These are phyloP conservation scores for Dicranocentrus wangi DNA, from an alignment of 2,888 invertebrate genomes.

Conservation along the genomic window DNA sequence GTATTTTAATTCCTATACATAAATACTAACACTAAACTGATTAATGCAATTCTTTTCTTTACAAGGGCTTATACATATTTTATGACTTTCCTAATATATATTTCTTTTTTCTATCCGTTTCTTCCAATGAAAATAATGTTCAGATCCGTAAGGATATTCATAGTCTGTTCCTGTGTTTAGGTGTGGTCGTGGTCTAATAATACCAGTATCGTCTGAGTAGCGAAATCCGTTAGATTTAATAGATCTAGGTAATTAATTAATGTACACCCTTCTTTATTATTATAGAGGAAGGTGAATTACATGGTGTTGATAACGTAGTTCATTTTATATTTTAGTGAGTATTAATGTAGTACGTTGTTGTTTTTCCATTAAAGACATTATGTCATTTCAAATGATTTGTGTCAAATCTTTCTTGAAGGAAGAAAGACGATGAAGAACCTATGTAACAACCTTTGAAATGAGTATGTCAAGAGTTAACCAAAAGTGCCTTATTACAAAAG, in stretches of 20 bases:
- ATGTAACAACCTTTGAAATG: conserved; percentile 4
- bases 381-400: neutral
- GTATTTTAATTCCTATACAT: conserved; percentile 74
- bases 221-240: too few species aligned
- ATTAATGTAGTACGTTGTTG: too few species aligned
- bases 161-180: neutral
- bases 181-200: neutral
- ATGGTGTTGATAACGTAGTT: too few species aligned
- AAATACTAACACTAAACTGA: conserved; percentile 25
- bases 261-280: too few species aligned
- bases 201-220: too few species aligned
- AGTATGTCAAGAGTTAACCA: conserved; percentile 15
- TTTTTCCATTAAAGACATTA: neutral
- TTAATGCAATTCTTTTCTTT: conserved; percentile 12
- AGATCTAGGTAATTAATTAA: too few species aligned
- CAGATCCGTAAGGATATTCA: neutral
- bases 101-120: conserved; percentile 1
- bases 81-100: neutral
- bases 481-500: conserved; percentile 18
- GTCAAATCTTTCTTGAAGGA: neutral
- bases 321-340: too few species aligned
- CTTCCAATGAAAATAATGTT: neutral
- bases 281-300: too few species aligned
- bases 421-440: neutral
- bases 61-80: neutral